Conservation (phyloP, 2,797 vertebrate species). For the Sebastiscus albofasciatus region DNA sequence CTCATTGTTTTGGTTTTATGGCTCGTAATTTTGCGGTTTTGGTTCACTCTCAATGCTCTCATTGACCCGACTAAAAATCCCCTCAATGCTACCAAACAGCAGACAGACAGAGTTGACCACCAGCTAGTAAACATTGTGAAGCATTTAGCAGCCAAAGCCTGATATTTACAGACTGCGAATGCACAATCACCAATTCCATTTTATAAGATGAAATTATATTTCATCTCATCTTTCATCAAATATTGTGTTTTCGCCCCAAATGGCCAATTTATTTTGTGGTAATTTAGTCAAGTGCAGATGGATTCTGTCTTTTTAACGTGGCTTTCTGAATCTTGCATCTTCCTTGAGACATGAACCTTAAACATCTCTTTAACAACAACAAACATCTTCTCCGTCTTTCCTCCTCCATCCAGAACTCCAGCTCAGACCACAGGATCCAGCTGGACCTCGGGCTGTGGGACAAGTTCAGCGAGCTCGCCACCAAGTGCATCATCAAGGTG, state of each 20-base stretch:
- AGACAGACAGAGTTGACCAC: no score
- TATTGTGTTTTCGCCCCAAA: not conserved
- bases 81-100: no score
- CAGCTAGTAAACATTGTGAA: no score
- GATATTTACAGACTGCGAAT: not conserved
- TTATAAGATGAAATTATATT: not conserved
- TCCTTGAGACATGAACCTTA: not conserved
- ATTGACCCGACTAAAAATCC: no score
- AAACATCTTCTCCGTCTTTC: not conserved
- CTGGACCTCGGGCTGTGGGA: slow-evolving; percentile 96
- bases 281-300: not conserved
- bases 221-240: not conserved
- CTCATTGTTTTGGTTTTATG: no score
- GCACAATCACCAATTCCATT: not conserved
- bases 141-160: no score
- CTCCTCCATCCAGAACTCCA: slow-evolving; percentile 87
- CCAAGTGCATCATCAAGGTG: slow-evolving; percentile 98
- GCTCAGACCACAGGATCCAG: slow-evolving; percentile 92
- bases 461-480: slow-evolving; percentile 97
- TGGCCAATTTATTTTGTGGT: not conserved
- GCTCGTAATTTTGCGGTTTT: no score
- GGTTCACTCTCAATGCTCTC: no score
- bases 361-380: not conserved
- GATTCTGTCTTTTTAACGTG: not conserved
- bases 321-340: not conserved